These are phyloP conservation scores for Coregonus ussuriensis DNA, from an alignment of 2,797 vertebrate genomes.

Conservation along the genomic window DNA sequence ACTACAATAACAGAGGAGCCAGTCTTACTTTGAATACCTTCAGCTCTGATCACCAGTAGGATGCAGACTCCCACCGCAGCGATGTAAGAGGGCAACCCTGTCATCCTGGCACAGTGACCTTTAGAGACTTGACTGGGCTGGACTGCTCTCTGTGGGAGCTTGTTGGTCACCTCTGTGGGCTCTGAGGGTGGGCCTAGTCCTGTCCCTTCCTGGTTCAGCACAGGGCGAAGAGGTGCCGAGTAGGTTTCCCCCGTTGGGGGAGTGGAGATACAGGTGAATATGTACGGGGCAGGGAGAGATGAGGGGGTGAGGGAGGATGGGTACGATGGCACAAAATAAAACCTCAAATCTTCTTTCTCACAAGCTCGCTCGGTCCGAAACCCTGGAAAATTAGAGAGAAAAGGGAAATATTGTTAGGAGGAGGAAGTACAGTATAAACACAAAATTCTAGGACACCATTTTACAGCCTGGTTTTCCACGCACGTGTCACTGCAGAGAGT, in stretches of 20 bases:
- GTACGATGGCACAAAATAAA: slow-evolving; percentile 23
- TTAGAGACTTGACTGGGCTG: background rate
- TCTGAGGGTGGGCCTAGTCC: background rate
- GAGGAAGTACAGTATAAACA: background rate
- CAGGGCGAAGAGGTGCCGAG: background rate
- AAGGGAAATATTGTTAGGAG: background rate
- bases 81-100: slow-evolving; percentile 62
- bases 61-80: slow-evolving; percentile 72
- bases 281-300: background rate
- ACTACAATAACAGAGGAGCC: background rate
- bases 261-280: background rate
- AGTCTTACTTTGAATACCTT: slow-evolving; percentile 70
- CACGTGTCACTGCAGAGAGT: background rate
- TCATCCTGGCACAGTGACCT: slow-evolving; percentile 72
- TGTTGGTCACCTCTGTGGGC: background rate
- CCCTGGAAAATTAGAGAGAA: slow-evolving; percentile 45
- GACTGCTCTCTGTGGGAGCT: background rate
- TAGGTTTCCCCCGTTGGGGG: background rate
- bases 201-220: slow-evolving; percentile 5
- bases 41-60: slow-evolving; percentile 72
- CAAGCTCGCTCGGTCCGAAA: slow-evolving; percentile 58
- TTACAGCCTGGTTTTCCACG: background rate
- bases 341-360: slow-evolving; percentile 59
- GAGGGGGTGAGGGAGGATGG: slow-evolving; percentile 2
- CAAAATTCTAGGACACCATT: background rate